These are phyloP conservation scores for Planiliza haematocheilus DNA, from an alignment of 2,113 vertebrate genomes.

Conservation along the genomic window DNA sequence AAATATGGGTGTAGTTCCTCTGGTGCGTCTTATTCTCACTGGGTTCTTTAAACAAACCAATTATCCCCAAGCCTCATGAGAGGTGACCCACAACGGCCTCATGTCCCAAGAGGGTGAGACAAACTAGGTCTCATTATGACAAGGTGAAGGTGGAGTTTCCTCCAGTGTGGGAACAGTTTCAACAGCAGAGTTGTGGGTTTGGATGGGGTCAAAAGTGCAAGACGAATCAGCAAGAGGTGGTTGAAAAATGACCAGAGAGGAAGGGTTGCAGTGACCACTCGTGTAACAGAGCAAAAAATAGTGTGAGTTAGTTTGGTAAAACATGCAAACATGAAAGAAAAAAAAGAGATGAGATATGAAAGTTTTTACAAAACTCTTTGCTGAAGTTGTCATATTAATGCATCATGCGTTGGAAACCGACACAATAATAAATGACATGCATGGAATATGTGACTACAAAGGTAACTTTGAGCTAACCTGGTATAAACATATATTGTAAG, in stretches of 20 bases:
- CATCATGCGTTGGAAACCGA: no score
- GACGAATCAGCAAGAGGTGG: background rate
- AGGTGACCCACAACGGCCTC: conserved; percentile 59
- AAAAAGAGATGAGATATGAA: no score
- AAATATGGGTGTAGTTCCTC: conserved; percentile 70
- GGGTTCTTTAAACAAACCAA: conserved; percentile 79
- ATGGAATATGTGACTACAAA: no score
- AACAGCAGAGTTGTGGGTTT: conserved; percentile 17
- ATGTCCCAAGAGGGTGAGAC: conserved; percentile 61
- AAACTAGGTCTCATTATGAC: conserved; percentile 82
- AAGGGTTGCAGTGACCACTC: background rate
- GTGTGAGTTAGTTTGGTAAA: background rate
- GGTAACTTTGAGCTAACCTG: no score
- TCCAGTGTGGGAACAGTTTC: conserved; percentile 27
- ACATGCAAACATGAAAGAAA: no score
- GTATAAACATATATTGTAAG: no score
- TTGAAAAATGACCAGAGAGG: background rate
- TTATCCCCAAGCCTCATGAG: conserved; percentile 76
- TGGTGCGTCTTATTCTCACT: conserved; percentile 57
- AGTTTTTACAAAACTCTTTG: no score
- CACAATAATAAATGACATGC: no score
- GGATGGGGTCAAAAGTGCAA: conserved; percentile 4
- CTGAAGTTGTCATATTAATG: no score
- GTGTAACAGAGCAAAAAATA: background rate
- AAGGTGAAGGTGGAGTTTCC: conserved; percentile 53